A percentile compares a stretch with the other conserved stretches of the same genome.
Conservation (phyloP, 2,797 vertebrate species). For the Sciaenops ocellatus region DNA sequence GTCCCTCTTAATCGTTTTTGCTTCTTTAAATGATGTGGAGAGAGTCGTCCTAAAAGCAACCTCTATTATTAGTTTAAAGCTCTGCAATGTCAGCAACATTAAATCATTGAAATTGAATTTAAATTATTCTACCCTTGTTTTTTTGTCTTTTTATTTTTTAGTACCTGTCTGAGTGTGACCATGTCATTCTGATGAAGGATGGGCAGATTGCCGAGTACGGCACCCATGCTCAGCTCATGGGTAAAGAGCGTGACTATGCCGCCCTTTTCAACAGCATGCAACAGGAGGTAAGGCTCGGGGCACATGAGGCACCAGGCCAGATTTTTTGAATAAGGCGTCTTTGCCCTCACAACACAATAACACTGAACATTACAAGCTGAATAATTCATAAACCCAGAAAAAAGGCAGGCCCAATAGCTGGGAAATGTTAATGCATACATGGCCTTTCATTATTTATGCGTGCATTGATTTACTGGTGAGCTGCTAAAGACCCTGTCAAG, state of each 20-base stretch:
- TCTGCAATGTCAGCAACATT: neutral
- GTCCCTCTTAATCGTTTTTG: neutral
- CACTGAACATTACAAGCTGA: slow-evolving; percentile 67
- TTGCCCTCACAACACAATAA: slow-evolving; percentile 64
- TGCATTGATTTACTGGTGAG: slow-evolving; percentile 75
- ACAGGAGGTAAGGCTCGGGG: slow-evolving; percentile 84
- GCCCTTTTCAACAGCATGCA: slow-evolving; percentile 83
- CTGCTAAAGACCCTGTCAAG: slow-evolving; percentile 70
- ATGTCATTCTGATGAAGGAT: slow-evolving; percentile 89
- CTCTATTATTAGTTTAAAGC: neutral
- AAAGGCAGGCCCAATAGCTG: slow-evolving; percentile 54
- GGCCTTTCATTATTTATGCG: slow-evolving; percentile 77
- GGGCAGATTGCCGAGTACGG: slow-evolving; percentile 88
- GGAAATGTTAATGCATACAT: slow-evolving; percentile 80
- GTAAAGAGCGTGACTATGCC: slow-evolving; percentile 84
- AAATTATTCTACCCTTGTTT: neutral
- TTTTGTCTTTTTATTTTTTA: slow-evolving; percentile 58
- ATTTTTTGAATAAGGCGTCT: slow-evolving; percentile 65
- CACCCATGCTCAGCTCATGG: slow-evolving; percentile 86
- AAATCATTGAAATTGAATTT: neutral
- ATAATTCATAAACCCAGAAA: slow-evolving; percentile 78
- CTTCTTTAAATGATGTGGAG: neutral
- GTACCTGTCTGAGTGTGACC: slow-evolving; percentile 89
- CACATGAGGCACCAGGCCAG: slow-evolving; percentile 39
- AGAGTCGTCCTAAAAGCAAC: neutral